A percentile compares a stretch with the other conserved stretches of the same genome.
Evolutionary conservation across 2,113 vertebrate species (phyloP).

Genomic region (Otus sunia): DNA sequence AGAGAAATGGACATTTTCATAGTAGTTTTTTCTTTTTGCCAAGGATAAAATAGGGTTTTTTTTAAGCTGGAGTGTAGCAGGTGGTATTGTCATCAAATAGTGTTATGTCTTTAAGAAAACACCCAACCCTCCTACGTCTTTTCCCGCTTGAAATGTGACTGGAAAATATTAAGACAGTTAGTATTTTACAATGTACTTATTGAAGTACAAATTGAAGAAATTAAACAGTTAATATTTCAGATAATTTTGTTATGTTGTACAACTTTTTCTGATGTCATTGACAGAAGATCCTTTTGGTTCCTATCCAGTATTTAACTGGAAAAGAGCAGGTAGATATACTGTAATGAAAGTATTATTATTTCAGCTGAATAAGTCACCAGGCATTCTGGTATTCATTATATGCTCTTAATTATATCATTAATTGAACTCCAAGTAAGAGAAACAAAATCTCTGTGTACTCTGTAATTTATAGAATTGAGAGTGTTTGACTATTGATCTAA

Average conservation of each 20-base stretch:
- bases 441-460: neutral
- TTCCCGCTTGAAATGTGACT: neutral
- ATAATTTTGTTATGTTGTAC: neutral
- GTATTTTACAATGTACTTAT: neutral
- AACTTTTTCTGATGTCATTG: neutral
- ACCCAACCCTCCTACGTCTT: neutral
- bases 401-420: neutral
- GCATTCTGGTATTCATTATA: neutral
- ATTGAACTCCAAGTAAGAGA: neutral
- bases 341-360: neutral
- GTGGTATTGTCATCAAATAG: neutral
- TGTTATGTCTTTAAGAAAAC: neutral
- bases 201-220: neutral
- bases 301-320: neutral
- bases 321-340: accelerated
- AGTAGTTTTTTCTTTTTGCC: neutral
- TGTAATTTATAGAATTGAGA: neutral
- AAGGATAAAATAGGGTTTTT: neutral
- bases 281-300: neutral
- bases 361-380: neutral
- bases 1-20: neutral
- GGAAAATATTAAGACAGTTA: neutral
- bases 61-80: neutral
- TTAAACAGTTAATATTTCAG: neutral
- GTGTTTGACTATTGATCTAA: neutral